phyloP scores from a whole-genome alignment of 1,140 invertebrate species.

The Ericerus pela region DNA sequence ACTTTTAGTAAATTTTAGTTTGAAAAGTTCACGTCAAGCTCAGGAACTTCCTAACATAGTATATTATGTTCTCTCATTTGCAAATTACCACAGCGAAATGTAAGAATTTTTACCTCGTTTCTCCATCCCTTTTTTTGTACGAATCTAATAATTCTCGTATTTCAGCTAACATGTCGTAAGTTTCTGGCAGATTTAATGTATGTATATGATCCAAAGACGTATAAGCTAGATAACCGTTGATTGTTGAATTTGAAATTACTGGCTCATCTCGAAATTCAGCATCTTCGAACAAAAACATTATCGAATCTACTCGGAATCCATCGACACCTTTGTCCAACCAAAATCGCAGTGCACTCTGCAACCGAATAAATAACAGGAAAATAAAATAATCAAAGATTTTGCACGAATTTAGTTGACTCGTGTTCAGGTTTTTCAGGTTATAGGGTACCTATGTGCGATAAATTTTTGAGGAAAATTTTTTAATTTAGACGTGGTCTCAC shows the following conservation, averaged over 20 bases:
- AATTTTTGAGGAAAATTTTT: too few relatives aligned
- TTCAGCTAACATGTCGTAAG: slow-evolving; percentile 42
- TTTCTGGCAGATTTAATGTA: slow-evolving; percentile 43
- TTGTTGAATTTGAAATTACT: background rate
- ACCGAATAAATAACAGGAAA: background rate
- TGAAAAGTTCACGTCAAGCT: too few relatives aligned
- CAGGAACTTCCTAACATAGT: too few relatives aligned
- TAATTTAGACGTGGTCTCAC: too few relatives aligned
- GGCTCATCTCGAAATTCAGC: slow-evolving; percentile 29
- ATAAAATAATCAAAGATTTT: background rate
- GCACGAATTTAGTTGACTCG: background rate
- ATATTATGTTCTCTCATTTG: too few relatives aligned
- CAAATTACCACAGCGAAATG: too few relatives aligned
- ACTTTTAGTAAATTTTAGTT: too few relatives aligned
- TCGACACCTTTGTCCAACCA: slow-evolving; percentile 52
- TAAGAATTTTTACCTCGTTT: slow-evolving; percentile 14
- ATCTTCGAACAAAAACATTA: slow-evolving; percentile 35
- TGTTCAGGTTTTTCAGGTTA: background rate
- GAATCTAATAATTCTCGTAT: slow-evolving; percentile 47
- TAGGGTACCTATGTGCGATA: too few relatives aligned
- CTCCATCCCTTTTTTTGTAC: slow-evolving; percentile 27
- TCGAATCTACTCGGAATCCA: slow-evolving; percentile 51
- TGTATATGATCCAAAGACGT: slow-evolving; percentile 36
- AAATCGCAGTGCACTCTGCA: slow-evolving; percentile 35
- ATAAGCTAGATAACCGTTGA: slow-evolving; percentile 1